Conservation (phyloP, 2,113 vertebrate genomes). For the Oreochromis aureus region DNA sequence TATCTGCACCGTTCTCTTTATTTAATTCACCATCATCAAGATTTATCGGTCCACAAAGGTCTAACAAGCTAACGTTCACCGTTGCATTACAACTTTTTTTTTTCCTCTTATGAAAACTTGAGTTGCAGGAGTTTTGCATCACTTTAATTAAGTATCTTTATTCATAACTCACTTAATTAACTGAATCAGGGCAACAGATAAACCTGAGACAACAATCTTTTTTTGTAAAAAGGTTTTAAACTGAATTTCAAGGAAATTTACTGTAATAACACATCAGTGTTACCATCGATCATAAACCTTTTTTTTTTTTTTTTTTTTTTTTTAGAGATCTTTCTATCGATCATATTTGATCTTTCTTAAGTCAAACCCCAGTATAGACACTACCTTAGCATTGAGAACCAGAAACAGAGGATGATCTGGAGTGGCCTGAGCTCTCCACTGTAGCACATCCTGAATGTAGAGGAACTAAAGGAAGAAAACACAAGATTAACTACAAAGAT, state of each 20-base stretch:
- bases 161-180: not conserved
- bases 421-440: conserved; percentile 93
- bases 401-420: conserved; percentile 91
- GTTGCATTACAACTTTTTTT: not conserved
- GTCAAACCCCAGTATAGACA: not conserved
- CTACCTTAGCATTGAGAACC: conserved; percentile 90
- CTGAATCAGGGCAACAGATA: not conserved
- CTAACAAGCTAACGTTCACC: not conserved
- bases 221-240: not conserved
- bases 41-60: not conserved
- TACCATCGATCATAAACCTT: too few species aligned
- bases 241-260: not conserved
- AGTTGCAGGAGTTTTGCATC: not conserved
- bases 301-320: too few species aligned
- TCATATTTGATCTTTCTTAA: not conserved
- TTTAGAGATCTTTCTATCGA: not conserved
- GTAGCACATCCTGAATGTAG: conserved; percentile 92
- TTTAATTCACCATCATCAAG: not conserved
- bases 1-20: not conserved
- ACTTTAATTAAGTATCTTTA: not conserved
- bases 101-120: not conserved
- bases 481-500: conserved; percentile 30
- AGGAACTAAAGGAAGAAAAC: conserved; percentile 75
- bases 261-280: not conserved
- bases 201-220: not conserved